Evolutionary conservation across 2,113 vertebrate species (phyloP), one percentile per base, ranked within the genome.

Genomic region (Pseudonaja textilis): DNA sequence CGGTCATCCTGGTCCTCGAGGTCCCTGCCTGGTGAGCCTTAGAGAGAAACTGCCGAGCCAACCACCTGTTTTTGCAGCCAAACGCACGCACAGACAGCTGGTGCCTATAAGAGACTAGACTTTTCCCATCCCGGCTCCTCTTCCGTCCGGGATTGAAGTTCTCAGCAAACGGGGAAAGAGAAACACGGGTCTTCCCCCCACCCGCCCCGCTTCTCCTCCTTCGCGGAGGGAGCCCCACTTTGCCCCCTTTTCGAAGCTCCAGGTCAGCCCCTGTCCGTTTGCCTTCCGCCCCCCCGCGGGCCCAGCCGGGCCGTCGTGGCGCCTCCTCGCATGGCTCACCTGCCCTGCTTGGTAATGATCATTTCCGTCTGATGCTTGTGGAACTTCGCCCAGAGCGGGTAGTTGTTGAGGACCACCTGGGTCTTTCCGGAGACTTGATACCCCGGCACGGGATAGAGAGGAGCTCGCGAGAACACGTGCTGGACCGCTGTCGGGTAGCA

Each of bases 331-430:
- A 3, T 90, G 4, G 93, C 99, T 99, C 94, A 99, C 99, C 99
- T 98, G 47, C 99, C 99, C 97, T 99, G 99, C 89, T 99, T 99
- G 96, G 99, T 99, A 96, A 99, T 99, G 96, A 99, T 99, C 99
- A 99, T 99, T 97, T 99, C 99, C 16, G 99, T 99, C 92, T 99
- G 99, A 96, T 99, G 99, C 96, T 99, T 99, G 96, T 99, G 99
- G 95, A 99, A 99, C 98, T 99, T 99, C 95, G 98, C 98, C 99
- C 99, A 99, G 16, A 99, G 98, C 92, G 98, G 98, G 94, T 98
- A 98, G 97, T 99, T 99, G 95, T 98, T 99, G 96, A 99, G 98
- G 94, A 98, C 97, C 18, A 98, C 98, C 95, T 99, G 98, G 16
- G 98, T 97, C 96, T 99, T 99, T 1, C 99, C 99, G 22, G 98